Evolutionary conservation across 2,797 vertebrate species (phyloP), one percentile per base, ranked within the genome.

Genomic region (Tangara arthus): DNA sequence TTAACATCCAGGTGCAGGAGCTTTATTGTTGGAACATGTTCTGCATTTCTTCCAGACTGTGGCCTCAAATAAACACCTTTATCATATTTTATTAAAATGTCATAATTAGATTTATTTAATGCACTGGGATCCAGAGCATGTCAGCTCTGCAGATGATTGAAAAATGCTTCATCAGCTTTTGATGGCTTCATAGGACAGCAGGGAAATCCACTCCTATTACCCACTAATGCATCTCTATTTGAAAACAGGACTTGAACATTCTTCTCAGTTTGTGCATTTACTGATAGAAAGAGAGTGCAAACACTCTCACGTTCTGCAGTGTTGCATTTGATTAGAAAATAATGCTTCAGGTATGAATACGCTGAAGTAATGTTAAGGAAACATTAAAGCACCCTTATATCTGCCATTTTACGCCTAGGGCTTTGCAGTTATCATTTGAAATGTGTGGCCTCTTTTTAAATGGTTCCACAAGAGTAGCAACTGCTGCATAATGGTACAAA

Each of bases 1-100:
- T 95, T 97, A 96, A 91, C 66, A 97, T 96, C 92, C 97, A 98
- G 98, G 97, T 98, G 98, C 97, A 94, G 73, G 49, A 93, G 63
- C 57, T 93, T 81, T 59, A 57, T 35, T 53, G 92, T 61, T 89
- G 63, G 72, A 97, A 96, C 97, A 95, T 8, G 93, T 76, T 96
- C 59, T 78, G 46, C 32, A 13, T 64, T 83, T 82, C 93, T 95
- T 94, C 83, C 91, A 91, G n/a, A 89, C 65, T 69, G 82, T 47
- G 82, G 93, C 89, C 90, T 95, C 96, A 97, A 89, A 96, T 95
- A 95, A 89, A 77, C 2, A 21, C 18, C 49, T 94, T 95, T 93
- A 92, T 95, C 87, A 65, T 94, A 94, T 92, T 96, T 97, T 97
- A 97, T 90, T 94, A 83, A 97, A 97, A 69, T 96, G 95, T 96